Base-by-base conservation (phyloP, 2,888 invertebrate genomes). In the Drosophila colorata region DNA sequence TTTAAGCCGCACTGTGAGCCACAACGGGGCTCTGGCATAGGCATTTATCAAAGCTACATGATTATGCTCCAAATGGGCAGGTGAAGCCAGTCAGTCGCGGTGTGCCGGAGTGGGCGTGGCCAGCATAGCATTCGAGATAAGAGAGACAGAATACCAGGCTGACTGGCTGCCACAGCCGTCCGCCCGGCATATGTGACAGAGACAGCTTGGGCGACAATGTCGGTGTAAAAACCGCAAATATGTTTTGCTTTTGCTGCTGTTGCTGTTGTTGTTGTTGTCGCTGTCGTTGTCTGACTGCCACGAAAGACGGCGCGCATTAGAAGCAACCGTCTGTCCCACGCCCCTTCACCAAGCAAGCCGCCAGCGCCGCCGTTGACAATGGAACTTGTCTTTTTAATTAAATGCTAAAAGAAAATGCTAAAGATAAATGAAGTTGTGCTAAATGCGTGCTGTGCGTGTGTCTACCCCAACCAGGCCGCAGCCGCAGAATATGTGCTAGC, bases 341-440 rank as follows among this genome's bases (percentile, higher is more conserved):
- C n/a, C n/a, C n/a, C n/a, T n/a, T n/a, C n/a, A n/a, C n/a, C n/a
- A 33, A 16, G 37, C 59, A 63, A 52, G 61, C 67, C 59, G 46
- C 28, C 3, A 28, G 3, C 58, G 40, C 58, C 53, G 52, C 51
- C 75, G 75, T 67, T 81, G 79, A 87, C 89, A 89, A 86, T 87
- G 83, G 86, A 85, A 87, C 85, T 86, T 86, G 88, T 86, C 85
- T 86, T 86, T 86, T 86, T 86, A 86, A 86, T 86, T 86, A 86
- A 86, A 86, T 86, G 85, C 89, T 89, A 81, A 85, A 80, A 71
- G 85, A 85, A 85, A 85, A 89, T 89, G 89, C 89, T 75, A 79
- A 87, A 89, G 85, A 86, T 89, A 86, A 86, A 86, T 86, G 88
- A 86, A 86, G 85, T 87, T 86, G 89, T 82, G 88, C 87, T 84